phyloP scores from a whole-genome alignment of 2,797 vertebrate species.

The Pangasius krempfi region DNA sequence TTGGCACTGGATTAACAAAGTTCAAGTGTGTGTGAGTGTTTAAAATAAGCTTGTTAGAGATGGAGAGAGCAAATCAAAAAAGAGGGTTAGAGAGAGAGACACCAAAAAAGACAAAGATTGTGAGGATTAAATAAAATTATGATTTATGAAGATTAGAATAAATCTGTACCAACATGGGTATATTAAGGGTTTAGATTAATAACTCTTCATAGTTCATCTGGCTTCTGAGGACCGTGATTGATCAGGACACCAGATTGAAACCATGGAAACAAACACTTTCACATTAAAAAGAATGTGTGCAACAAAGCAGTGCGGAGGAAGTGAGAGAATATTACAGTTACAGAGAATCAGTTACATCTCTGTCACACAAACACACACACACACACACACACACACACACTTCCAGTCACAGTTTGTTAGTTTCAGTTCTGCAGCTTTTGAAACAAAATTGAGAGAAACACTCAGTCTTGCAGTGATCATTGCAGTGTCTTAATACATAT shows the following conservation, averaged over 20 bases:
- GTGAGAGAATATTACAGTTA: slow-evolving; percentile 15
- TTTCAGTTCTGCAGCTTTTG: neutral
- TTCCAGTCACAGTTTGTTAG: neutral
- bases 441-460: neutral
- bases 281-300: slow-evolving; percentile 7
- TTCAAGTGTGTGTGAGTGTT: slow-evolving; percentile 21
- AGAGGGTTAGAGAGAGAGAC: too few relatives aligned
- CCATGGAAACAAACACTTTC: slow-evolving; percentile 41
- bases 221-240: neutral
- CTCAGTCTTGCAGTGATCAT: neutral
- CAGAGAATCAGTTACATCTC: neutral
- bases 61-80: neutral
- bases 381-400: neutral
- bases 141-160: slow-evolving; percentile 31
- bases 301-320: neutral
- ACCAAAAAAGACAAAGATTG: neutral
- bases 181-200: neutral
- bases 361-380: neutral
- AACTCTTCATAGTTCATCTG: slow-evolving; percentile 17
- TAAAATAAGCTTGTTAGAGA: neutral
- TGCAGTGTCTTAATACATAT: neutral
- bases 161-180: neutral
- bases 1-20: neutral
- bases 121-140: slow-evolving; percentile 11
- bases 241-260: slow-evolving; percentile 28